phyloP scores from a whole-genome alignment of 2,888 invertebrate species.

The Tinea trinotella region DNA sequence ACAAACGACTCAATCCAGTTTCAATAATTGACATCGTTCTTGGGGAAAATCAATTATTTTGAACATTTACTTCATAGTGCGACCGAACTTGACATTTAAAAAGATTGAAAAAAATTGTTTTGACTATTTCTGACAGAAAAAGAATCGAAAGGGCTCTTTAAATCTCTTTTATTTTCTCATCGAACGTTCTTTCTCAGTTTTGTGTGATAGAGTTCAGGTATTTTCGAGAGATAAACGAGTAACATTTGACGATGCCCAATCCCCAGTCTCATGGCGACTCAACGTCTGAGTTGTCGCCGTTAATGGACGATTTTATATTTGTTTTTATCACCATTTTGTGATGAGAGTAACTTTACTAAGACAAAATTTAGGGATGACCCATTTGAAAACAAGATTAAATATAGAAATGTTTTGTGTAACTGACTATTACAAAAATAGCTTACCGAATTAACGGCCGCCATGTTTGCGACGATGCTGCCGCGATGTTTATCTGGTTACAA shows the following conservation, averaged over 20 bases:
- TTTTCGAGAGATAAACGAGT: neutral
- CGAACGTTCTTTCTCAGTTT: neutral
- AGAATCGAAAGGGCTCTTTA: neutral
- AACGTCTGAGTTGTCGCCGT: neutral
- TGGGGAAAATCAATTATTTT: slow-evolving; percentile 8
- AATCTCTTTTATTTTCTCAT: neutral
- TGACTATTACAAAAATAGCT: no score
- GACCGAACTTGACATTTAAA: neutral
- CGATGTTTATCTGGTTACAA: slow-evolving; percentile 33
- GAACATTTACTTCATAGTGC: neutral
- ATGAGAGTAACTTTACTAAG: neutral
- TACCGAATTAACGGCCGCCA: slow-evolving; percentile 79
- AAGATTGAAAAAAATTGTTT: neutral
- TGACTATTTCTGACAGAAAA: neutral
- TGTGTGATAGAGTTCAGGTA: neutral
- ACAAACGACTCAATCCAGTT: slow-evolving; percentile 3
- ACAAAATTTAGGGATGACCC: neutral
- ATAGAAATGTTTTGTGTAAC: no score
- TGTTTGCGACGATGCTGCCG: slow-evolving; percentile 56
- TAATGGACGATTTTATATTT: slow-evolving; percentile 2
- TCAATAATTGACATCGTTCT: slow-evolving; percentile 7
- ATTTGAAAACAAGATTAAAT: neutral
- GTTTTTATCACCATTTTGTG: neutral
- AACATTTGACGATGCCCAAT: neutral
- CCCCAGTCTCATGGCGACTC: neutral